Evolutionary conservation across 2,888 invertebrate genomes (phyloP), one percentile per base, ranked within the genome.

Genomic region (Agrochola lychnidis): DNA sequence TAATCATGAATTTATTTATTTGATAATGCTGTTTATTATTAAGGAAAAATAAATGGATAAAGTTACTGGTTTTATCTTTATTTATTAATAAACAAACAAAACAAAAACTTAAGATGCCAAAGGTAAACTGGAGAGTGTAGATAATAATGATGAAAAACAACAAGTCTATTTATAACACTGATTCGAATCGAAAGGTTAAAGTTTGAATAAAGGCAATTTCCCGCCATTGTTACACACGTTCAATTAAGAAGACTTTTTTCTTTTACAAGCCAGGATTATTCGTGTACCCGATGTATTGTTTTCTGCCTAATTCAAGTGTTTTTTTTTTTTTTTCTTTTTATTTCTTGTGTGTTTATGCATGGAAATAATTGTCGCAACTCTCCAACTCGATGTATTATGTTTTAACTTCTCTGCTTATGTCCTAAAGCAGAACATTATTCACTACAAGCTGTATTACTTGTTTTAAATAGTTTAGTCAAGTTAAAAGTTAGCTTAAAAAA

Each of bases 141-240:
- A 69, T 70, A 76, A 53, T 59, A 78, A 66, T 67, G 4, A 62
- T 57, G 30, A 40, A 67, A 73, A 73, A 78, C 71, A 81, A 82
- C 64, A 61, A 66, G 51, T 82, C 30, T 83, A 67, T 73, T 78
- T 59, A 70, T 76, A 82, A 57, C 42, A 56, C 25, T 48, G 2
- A 82, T 82, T 78, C 19, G 14, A 83, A 83, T 78, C 16, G 14
- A 83, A 81, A 81, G 83, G 81, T 83, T 67, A 78, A 62, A 70
- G 25, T 45, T 73, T 73, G n/a, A 45, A 83, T 48, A 25, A 42
- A 36, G 51, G 19, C 9, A 56, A 68, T 59, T 75, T 82, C 71
- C 70, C 61, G 70, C 68, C 63, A 68, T 70, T 63, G 61, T 70
- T 70, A 45, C 51, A 25, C 42, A 48, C 67, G 53, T 69, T 56